A percentile compares a stretch with the other conserved stretches of the same genome.
Evolutionary conservation across 1,140 invertebrate species (phyloP).

Genomic region (Heliconius melpomene): DNA sequence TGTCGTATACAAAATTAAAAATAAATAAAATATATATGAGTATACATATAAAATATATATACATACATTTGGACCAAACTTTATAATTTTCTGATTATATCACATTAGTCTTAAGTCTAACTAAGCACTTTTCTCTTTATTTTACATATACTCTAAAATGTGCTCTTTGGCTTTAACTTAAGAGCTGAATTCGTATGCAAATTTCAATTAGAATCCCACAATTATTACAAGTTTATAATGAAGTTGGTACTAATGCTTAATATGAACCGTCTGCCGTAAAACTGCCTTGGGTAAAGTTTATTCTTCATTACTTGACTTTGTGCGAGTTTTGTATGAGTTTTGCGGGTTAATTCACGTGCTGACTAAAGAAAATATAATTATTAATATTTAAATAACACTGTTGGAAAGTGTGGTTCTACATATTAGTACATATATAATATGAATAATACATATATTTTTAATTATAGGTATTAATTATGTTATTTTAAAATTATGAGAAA

Average conservation of each 20-base stretch:
- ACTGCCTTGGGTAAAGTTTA: slow-evolving; percentile 30
- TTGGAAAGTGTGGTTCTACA: no score
- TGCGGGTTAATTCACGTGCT: not conserved
- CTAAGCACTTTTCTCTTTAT: not conserved
- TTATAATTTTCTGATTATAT: slow-evolving; percentile 13
- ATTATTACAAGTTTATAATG: slow-evolving; percentile 30
- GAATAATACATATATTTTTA: no score
- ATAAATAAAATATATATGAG: no score
- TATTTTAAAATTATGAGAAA: not conserved
- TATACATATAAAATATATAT: not conserved
- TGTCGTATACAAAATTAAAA: no score
- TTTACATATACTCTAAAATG: not conserved
- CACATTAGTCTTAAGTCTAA: slow-evolving; percentile 1
- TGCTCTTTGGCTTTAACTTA: not conserved
- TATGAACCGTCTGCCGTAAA: slow-evolving; percentile 29
- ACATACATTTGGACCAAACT: not conserved
- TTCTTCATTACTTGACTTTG: slow-evolving; percentile 29
- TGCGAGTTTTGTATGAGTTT: slow-evolving; percentile 22
- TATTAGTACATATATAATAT: no score
- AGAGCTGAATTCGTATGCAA: slow-evolving; percentile 13
- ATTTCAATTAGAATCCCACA: slow-evolving; percentile 22
- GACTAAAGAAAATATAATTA: slow-evolving; percentile 11
- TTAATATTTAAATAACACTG: not conserved
- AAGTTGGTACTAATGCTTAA: slow-evolving; percentile 29
- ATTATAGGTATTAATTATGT: no score